Evolutionary conservation across 2,797 vertebrate species (phyloP), one percentile per base, ranked within the genome.

Genomic region (Gymnothorax javanicus): DNA sequence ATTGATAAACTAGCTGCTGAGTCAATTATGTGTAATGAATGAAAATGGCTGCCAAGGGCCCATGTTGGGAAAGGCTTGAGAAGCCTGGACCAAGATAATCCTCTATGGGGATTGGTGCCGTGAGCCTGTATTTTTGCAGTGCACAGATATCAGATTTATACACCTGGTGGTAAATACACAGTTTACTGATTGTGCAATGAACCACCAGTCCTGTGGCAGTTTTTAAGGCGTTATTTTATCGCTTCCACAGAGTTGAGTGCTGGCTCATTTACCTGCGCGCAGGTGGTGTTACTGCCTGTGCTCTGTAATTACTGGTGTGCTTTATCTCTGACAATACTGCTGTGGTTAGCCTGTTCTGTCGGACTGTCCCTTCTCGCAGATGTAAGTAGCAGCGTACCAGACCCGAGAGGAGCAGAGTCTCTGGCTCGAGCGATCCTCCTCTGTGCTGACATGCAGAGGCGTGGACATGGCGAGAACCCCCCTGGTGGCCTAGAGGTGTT

Each of bases 381-480:
- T 89, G 92, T 93, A 56, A 85, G 88, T 3, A 94, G 93, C 86
- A 89, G 90, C 58, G 12, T 96, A 9, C 97, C 97, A 27, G 97
- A 97, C 91, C 93, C 93, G 57, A 95, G 93, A 87, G 97, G 98
- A 87, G 97, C 97, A 0, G 97, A 96, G 87, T 96, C 96, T 89
- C 92, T 98, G 57, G 95, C 97, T 54, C 93, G 94, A 85, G 95
- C 97, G 90, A 86, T 98, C 88, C 91, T 99, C 75, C 93, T 99
- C 90, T 97, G 96, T 89, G 94, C 96, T 71, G 97, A 99, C 0
- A 91, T 97, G 93, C 96, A 97, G 90, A 91, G 88, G 84, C 93
- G 91, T n/a, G 71, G 60, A 60, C 27, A 85, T 7, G 88, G 89
- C 91, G 93, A 91, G 88, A 92, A 87, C 88, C 91, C 90, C 75